These are phyloP conservation scores for Ormyrus labotus DNA, from an alignment of 2,888 invertebrate species.

Conservation along the genomic window DNA sequence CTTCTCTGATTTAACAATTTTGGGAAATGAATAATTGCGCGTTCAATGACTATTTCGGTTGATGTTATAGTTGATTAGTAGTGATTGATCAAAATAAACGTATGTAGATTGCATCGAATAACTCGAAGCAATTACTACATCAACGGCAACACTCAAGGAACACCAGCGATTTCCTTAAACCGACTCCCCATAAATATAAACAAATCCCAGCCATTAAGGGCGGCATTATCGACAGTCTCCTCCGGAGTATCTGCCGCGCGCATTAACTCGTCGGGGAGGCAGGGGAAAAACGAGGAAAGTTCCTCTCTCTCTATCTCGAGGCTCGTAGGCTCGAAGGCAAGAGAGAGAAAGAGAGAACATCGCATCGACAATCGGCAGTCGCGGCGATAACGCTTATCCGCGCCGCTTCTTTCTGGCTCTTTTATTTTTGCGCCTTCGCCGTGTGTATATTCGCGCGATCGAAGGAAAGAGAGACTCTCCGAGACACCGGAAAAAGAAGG, in stretches of 20 bases:
- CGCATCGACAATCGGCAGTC: slow-evolving; percentile 17
- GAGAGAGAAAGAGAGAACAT: background rate
- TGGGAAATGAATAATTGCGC: too few relatives aligned
- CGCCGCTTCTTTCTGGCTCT: slow-evolving; percentile 26
- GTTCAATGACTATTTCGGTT: too few relatives aligned
- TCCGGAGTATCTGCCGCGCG: background rate
- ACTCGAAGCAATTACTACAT: too few relatives aligned
- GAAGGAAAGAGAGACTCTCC: background rate
- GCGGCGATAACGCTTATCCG: slow-evolving; percentile 33
- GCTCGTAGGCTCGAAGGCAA: background rate
- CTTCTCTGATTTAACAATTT: too few relatives aligned
- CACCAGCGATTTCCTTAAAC: too few relatives aligned
- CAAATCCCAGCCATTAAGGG: slow-evolving; percentile 50
- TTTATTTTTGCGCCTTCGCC: slow-evolving; percentile 20
- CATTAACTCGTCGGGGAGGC: slow-evolving; percentile 3
- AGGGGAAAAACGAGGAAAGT: slow-evolving; percentile 12
- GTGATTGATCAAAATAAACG: too few relatives aligned
- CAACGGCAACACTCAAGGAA: too few relatives aligned
- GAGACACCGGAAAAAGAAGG: slow-evolving; percentile 4
- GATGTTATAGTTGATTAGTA: too few relatives aligned
- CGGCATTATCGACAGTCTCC: slow-evolving; percentile 31
- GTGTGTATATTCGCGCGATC: slow-evolving; percentile 26
- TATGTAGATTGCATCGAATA: too few relatives aligned
- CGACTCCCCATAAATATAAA: slow-evolving; percentile 51
- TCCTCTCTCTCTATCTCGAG: background rate